Percentiles rank a stretch among this genome's conserved stretches.
These are phyloP conservation scores for Gobio occitaniae DNA, from an alignment of 2,797 vertebrate genomes.

Conservation along the genomic window DNA sequence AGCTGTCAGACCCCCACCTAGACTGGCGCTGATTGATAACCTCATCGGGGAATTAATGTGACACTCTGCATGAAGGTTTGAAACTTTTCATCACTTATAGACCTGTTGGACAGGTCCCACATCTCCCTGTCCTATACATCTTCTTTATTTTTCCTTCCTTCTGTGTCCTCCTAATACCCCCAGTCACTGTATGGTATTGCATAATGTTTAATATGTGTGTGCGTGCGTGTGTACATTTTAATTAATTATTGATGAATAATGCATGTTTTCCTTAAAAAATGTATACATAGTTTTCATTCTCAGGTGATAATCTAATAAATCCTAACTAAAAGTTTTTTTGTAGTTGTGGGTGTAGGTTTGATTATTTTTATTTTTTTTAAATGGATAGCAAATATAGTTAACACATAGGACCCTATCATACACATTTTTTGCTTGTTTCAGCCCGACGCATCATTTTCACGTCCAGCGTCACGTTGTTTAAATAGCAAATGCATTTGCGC, in stretches of 20 bases:
- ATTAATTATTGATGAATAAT: too few relatives aligned
- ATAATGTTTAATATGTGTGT: background rate
- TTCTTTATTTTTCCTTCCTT: constrained; percentile 35
- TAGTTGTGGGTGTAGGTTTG: background rate
- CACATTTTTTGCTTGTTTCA: too few relatives aligned
- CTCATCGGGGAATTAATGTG: constrained; percentile 77
- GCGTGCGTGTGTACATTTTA: too few relatives aligned
- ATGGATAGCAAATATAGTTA: background rate
- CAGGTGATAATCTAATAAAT: background rate
- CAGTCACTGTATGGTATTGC: background rate
- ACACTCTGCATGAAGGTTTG: constrained; percentile 68
- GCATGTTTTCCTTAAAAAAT: background rate
- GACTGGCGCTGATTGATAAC: constrained; percentile 76
- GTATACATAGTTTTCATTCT: background rate
- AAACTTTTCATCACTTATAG: constrained; percentile 41
- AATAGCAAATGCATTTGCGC: too few relatives aligned
- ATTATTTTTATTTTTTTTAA: too few relatives aligned
- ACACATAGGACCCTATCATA: too few relatives aligned
- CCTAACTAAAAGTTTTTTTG: background rate
- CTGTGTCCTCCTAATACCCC: background rate
- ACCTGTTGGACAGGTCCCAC: constrained; percentile 41
- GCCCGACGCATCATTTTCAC: too few relatives aligned
- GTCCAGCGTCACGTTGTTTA: too few relatives aligned
- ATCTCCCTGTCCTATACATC: constrained; percentile 39
- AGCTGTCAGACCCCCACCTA: constrained; percentile 68